These are phyloP conservation scores for Chloropsis cyanopogon DNA, from an alignment of 2,113 vertebrate genomes.

Conservation along the genomic window DNA sequence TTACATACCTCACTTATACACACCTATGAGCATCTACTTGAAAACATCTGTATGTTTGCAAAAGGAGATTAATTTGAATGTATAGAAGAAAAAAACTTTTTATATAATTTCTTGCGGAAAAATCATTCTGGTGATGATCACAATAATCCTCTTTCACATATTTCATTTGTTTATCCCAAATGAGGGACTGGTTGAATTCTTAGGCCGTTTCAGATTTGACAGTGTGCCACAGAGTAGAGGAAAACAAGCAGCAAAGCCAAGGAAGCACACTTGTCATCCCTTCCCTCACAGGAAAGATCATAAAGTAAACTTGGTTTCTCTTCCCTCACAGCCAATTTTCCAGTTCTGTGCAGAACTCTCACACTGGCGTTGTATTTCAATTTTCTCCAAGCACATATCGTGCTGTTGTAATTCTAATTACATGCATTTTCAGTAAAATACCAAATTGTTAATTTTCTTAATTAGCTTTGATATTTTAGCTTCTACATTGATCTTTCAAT, in stretches of 20 bases:
- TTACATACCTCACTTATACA: background rate
- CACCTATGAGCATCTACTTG: background rate
- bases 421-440: slow-evolving; percentile 57
- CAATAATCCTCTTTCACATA: background rate
- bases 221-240: background rate
- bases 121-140: background rate
- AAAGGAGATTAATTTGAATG: background rate
- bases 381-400: slow-evolving; percentile 31
- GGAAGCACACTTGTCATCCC: background rate
- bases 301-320: background rate
- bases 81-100: background rate
- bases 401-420: slow-evolving; percentile 7
- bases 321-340: slow-evolving; percentile 32
- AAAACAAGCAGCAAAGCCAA: slow-evolving; percentile 3
- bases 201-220: background rate
- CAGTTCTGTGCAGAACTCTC: background rate
- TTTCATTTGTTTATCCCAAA: background rate
- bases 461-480: slow-evolving; percentile 64
- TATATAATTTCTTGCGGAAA: background rate
- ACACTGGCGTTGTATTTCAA: background rate
- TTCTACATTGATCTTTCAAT: slow-evolving; percentile 35
- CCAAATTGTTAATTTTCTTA: slow-evolving; percentile 60
- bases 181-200: background rate
- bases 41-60: background rate
- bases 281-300: background rate